A percentile compares a stretch with the other conserved stretches of the same genome.
phyloP scores from a whole-genome alignment of 2,888 invertebrate genomes.

The Nudaria mundana region DNA sequence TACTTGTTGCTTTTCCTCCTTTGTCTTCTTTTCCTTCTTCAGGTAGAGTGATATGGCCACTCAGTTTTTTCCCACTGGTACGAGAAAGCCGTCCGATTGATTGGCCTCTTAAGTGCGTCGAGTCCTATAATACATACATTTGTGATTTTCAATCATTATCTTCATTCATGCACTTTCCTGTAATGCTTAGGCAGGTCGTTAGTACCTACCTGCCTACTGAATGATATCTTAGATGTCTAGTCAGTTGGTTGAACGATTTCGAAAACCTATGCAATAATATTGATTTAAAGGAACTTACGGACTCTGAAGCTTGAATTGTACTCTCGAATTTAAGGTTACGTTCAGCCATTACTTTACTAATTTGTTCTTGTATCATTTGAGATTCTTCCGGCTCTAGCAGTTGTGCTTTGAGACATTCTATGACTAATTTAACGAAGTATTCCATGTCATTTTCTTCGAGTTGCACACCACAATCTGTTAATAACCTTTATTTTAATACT shows the following conservation, averaged over 20 bases:
- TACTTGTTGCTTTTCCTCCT: background rate
- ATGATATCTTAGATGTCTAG: too few species aligned
- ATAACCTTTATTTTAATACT: too few species aligned
- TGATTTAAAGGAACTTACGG: background rate
- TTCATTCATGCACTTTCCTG: too few species aligned
- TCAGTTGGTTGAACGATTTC: too few species aligned
- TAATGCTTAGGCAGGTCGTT: too few species aligned
- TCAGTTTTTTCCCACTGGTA: background rate
- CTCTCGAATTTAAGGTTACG: conserved; percentile 1
- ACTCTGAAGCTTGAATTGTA: background rate
- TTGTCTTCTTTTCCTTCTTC: background rate
- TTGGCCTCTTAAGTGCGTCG: background rate
- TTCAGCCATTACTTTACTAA: conserved; percentile 35
- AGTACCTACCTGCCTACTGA: too few species aligned
- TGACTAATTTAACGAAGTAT: conserved; percentile 41
- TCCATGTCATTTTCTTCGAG: conserved; percentile 45
- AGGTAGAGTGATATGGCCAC: background rate
- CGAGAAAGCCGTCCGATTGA: conserved; percentile 2
- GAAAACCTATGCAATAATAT: too few species aligned
- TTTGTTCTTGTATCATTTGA: conserved; percentile 40
- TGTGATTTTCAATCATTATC: too few species aligned
- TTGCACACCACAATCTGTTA: conserved; percentile 36
- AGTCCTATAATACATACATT: background rate
- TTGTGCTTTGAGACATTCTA: conserved; percentile 60
- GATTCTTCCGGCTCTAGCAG: conserved; percentile 47